Evolutionary conservation across 2,888 invertebrate genomes (phyloP), one percentile per base, ranked within the genome.

Genomic region (Morpho helenor): DNA sequence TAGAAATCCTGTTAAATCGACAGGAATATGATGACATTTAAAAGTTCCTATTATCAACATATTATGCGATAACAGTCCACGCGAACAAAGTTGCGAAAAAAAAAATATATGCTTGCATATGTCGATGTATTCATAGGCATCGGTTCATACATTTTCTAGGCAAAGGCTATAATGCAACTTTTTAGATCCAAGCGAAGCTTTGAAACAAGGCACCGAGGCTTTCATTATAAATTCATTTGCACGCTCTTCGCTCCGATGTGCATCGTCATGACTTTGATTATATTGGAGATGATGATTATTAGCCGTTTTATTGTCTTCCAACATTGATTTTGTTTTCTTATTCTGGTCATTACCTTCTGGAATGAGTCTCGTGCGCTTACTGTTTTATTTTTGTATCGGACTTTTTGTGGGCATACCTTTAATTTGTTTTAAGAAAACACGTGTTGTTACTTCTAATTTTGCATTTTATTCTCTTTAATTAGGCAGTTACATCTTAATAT

Each of bases 211-310:
- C 55, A 64, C 66, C 65, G 59, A 62, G 56, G 65, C 72, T 74
- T 75, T 74, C 79, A 82, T 82, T 82, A 80, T 80, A 81, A 80
- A 82, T 82, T 84, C 80, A 84, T 86, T 83, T 83, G 83, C 82
- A 76, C 72, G 68, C 66, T 71, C 66, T 66, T 67, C 70, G 67
- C 68, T 43, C 64, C 73, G 72, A 76, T 75, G 70, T 77, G 82
- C 82, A 71, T 68, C 76, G 84, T 84, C 85, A 84, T 84, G 83
- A 76, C 75, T 79, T 76, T 78, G 75, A 84, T 84, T 80, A 83
- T 79, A 82, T 80, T 77, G 73, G 67, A 73, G 70, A 67, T 75
- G 77, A 76, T 80, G 71, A 75, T 79, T 79, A 81, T 76, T 76
- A 77, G 71, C 74, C 71, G 71, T 76, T 77, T 79, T 78, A 84